phyloP scores from a whole-genome alignment of 1,140 invertebrate species.

The Alviniconcha marisindica region DNA sequence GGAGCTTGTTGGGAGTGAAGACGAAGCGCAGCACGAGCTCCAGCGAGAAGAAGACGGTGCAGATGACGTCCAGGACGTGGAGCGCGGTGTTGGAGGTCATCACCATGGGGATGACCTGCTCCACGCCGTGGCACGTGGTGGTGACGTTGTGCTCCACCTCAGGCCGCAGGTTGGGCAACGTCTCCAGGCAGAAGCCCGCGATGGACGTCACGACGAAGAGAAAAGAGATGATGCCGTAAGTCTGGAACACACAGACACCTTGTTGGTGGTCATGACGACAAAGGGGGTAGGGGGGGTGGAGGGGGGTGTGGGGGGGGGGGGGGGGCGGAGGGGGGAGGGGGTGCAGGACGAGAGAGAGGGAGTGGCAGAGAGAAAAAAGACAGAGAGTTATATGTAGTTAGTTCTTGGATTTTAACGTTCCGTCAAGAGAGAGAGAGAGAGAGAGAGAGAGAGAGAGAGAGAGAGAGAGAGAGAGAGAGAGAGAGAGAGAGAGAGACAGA shows the following conservation, averaged over 20 bases:
- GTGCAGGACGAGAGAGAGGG: no score
- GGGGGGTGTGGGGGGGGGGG: background rate
- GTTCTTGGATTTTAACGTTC: no score
- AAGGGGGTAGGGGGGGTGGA: background rate
- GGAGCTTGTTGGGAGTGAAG: constrained; percentile 74
- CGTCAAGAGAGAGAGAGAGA: constrained; percentile 24
- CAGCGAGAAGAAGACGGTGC: constrained; percentile 77
- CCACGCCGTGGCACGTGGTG: constrained; percentile 41
- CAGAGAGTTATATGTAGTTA: no score
- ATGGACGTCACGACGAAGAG: constrained; percentile 95
- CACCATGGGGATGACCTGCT: constrained; percentile 36
- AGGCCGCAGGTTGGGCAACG: constrained; percentile 88
- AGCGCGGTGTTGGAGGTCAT: constrained; percentile 58
- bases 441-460: constrained; percentile 15
- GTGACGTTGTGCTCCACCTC: constrained; percentile 84
- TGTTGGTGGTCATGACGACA: no score
- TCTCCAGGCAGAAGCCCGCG: constrained; percentile 94
- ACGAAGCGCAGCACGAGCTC: constrained; percentile 75
- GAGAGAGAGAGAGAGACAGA: constrained; percentile 27
- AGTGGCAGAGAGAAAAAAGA: no score
- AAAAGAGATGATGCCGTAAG: constrained; percentile 89
- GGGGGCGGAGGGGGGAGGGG: background rate
- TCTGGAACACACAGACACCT: no score
- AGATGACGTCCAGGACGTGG: constrained; percentile 70
- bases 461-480: constrained; percentile 32